These are phyloP conservation scores for Polydesmus complanatus DNA, from an alignment of 2,888 invertebrate species.

Conservation along the genomic window DNA sequence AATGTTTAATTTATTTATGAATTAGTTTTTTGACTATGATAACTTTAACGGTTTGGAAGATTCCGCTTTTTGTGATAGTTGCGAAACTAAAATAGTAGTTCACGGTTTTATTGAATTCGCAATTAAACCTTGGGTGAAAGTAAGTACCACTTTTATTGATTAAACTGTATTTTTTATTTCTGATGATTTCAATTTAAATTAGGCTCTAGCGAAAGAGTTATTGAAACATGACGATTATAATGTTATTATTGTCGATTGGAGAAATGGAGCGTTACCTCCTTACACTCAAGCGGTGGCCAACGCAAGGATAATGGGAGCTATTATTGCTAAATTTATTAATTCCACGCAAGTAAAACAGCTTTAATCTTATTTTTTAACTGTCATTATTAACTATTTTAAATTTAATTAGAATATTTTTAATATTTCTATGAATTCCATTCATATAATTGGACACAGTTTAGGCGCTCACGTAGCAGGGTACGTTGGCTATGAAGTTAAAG, in stretches of 20 bases:
- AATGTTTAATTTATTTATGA: neutral
- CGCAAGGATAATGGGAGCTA: slow-evolving; percentile 67
- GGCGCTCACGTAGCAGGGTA: slow-evolving; percentile 82
- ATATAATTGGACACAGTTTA: slow-evolving; percentile 76
- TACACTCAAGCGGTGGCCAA: slow-evolving; percentile 81
- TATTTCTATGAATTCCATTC: slow-evolving; percentile 54
- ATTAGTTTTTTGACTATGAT: slow-evolving; percentile 7
- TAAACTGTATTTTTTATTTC: neutral
- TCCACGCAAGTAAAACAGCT: slow-evolving; percentile 29
- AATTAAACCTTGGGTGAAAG: slow-evolving; percentile 53
- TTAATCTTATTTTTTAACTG: neutral
- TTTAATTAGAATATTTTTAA: slow-evolving; percentile 52
- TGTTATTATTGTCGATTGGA: slow-evolving; percentile 74
- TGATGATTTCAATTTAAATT: slow-evolving; percentile 16
- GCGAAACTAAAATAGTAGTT: slow-evolving; percentile 60
- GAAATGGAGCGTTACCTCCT: slow-evolving; percentile 65
- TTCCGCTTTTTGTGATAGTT: slow-evolving; percentile 40
- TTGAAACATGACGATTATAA: slow-evolving; percentile 63
- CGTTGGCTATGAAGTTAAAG: slow-evolving; percentile 48
- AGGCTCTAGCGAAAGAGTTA: slow-evolving; percentile 67
- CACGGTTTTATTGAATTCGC: slow-evolving; percentile 82
- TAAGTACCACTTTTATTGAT: neutral
- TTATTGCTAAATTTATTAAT: slow-evolving; percentile 56
- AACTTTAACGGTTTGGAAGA: slow-evolving; percentile 3
- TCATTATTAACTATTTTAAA: slow-evolving; percentile 6